Evolutionary conservation across 2,888 invertebrate genomes (phyloP).

Genomic region (Ethmia dodecea): DNA sequence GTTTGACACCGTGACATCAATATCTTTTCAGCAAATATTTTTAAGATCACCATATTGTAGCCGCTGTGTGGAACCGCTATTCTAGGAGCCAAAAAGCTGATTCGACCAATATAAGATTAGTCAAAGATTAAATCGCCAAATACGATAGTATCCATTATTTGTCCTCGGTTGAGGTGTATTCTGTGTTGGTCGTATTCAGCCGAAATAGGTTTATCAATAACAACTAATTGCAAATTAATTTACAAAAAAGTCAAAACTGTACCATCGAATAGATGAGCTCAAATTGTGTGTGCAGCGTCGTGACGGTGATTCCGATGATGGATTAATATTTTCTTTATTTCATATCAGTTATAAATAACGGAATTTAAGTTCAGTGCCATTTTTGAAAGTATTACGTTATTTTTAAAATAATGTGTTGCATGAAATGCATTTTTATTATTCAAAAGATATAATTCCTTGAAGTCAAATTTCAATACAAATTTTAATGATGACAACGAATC

Average conservation of each 20-base stretch:
- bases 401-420: constrained; percentile 71
- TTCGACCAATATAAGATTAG: too few relatives aligned
- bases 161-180: too few relatives aligned
- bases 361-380: constrained; percentile 66
- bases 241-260: background rate
- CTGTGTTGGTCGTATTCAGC: too few relatives aligned
- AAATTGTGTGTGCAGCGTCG: constrained; percentile 44
- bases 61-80: too few relatives aligned
- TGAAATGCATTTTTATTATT: constrained; percentile 58
- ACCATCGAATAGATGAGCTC: constrained; percentile 11
- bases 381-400: constrained; percentile 70
- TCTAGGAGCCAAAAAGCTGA: too few relatives aligned
- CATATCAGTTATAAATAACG: constrained; percentile 37
- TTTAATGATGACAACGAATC: constrained; percentile 61
- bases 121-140: too few relatives aligned
- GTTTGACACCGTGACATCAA: too few relatives aligned
- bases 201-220: too few relatives aligned
- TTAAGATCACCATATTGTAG: too few relatives aligned
- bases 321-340: constrained; percentile 33
- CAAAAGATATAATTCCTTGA: constrained; percentile 33
- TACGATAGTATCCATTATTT: too few relatives aligned
- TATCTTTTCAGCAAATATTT: too few relatives aligned
- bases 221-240: too few relatives aligned
- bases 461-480: constrained; percentile 35
- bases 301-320: constrained; percentile 41